Evolutionary conservation across 2,113 vertebrate genomes (phyloP).

Genomic region (Oreochromis spilurus): DNA sequence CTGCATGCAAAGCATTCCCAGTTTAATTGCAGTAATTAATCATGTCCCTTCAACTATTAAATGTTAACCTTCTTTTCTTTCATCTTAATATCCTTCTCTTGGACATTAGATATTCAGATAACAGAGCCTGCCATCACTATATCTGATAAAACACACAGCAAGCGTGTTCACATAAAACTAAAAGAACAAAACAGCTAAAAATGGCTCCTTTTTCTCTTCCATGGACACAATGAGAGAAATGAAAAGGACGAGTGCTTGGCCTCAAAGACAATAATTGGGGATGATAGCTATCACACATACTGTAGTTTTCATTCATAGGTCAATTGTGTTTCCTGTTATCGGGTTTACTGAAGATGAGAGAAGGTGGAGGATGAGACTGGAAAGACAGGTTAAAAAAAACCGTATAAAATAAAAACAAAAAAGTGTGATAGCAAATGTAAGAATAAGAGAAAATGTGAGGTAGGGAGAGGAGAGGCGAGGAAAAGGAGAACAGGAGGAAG

Average conservation of each 20-base stretch:
- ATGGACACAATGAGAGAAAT: slow-evolving; percentile 17
- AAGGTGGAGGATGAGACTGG: neutral
- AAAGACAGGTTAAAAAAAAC: neutral
- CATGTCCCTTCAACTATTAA: slow-evolving; percentile 26
- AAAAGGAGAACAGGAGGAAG: neutral
- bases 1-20: neutral
- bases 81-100: slow-evolving; percentile 32
- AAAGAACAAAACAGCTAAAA: slow-evolving; percentile 19
- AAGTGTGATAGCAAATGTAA: neutral
- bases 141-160: neutral
- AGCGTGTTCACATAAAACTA: neutral
- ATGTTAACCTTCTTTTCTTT: slow-evolving; percentile 19
- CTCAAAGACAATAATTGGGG: slow-evolving; percentile 35
- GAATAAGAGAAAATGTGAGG: neutral
- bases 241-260: slow-evolving; percentile 4
- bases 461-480: neutral
- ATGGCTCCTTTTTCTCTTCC: slow-evolving; percentile 6
- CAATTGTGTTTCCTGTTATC: slow-evolving; percentile 30
- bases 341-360: neutral
- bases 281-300: slow-evolving; percentile 26
- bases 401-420: neutral
- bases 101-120: slow-evolving; percentile 15
- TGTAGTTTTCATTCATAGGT: slow-evolving; percentile 5
- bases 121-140: neutral
- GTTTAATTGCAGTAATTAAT: slow-evolving; percentile 42